A percentile compares a stretch with the other conserved stretches of the same genome.
Conservation (phyloP, 2,888 invertebrate species). For the Strigamia transsilvanica region DNA sequence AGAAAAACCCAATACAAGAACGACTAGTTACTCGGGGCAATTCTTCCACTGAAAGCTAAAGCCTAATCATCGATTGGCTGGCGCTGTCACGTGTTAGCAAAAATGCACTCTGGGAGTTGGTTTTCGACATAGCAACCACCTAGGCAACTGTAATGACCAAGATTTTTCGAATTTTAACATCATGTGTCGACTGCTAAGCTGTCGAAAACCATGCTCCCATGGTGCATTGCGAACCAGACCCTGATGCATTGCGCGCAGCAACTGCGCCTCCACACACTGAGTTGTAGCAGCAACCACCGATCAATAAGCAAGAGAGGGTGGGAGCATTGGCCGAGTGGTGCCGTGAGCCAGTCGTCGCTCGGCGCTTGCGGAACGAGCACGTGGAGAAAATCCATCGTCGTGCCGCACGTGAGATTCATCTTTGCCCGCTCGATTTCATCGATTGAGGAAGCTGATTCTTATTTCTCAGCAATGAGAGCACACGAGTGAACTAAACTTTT, state of each 20-base stretch:
- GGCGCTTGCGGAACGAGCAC: conserved; percentile 48
- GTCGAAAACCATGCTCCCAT: not conserved
- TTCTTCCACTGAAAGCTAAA: too few species aligned
- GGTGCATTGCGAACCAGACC: not conserved
- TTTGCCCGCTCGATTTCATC: conserved; percentile 30
- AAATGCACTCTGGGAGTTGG: too few species aligned
- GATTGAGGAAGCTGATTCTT: conserved; percentile 28
- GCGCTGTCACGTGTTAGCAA: too few species aligned
- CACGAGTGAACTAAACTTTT: conserved; percentile 1
- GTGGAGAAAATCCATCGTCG: conserved; percentile 38
- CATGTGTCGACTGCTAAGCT: too few species aligned
- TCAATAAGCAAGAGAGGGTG: not conserved
- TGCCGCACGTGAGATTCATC: conserved; percentile 40
- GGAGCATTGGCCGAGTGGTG: conserved; percentile 39
- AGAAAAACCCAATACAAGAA: too few species aligned
- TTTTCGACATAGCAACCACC: too few species aligned
- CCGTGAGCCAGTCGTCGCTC: conserved; percentile 35
- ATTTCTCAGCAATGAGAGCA: conserved; percentile 36
- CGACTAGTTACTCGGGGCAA: too few species aligned
- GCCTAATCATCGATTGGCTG: too few species aligned
- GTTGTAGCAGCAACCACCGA: not conserved
- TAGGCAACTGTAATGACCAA: too few species aligned
- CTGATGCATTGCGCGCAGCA: too few species aligned
- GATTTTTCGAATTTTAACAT: too few species aligned
- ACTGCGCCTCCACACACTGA: not conserved